A percentile compares a stretch with the other conserved stretches of the same genome.
phyloP scores from a whole-genome alignment of 2,113 vertebrate genomes.

The Engraulis encrasicolus region DNA sequence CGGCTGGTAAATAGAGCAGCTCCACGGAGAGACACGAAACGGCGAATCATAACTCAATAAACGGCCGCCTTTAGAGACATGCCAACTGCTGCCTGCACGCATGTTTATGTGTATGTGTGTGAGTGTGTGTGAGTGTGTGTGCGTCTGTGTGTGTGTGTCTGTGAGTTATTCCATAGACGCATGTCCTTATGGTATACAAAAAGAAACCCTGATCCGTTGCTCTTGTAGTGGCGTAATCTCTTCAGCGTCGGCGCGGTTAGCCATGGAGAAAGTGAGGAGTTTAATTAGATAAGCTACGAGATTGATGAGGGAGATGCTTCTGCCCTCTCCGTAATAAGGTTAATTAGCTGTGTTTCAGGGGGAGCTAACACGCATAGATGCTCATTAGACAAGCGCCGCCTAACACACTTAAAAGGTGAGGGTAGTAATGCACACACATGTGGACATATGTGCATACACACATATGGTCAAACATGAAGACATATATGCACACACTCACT shows the following conservation, averaged over 20 bases:
- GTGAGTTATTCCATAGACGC: background rate
- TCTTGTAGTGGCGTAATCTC: slow-evolving; percentile 57
- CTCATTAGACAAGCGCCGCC: slow-evolving; percentile 58
- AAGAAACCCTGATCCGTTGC: slow-evolving; percentile 55
- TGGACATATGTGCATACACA: background rate
- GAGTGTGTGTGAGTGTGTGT: slow-evolving; percentile 31
- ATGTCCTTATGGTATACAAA: slow-evolving; percentile 24
- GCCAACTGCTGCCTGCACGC: slow-evolving; percentile 45
- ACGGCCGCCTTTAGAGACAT: slow-evolving; percentile 44
- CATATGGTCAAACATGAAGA: too few species aligned
- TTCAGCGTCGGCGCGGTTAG: slow-evolving; percentile 63
- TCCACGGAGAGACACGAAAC: slow-evolving; percentile 49
- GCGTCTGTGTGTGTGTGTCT: slow-evolving; percentile 24
- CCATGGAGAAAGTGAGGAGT: slow-evolving; percentile 48
- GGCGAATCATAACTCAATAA: slow-evolving; percentile 54
- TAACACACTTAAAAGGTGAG: slow-evolving; percentile 3
- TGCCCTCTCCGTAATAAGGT: slow-evolving; percentile 72
- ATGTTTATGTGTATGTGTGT: slow-evolving; percentile 21
- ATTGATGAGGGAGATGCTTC: slow-evolving; percentile 67
- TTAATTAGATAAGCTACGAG: slow-evolving; percentile 55
- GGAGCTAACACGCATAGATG: slow-evolving; percentile 68
- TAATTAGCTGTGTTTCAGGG: slow-evolving; percentile 77
- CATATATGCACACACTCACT: background rate
- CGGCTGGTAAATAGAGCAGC: slow-evolving; percentile 55
- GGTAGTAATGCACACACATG: background rate